Conservation (phyloP, 2,113 vertebrate species). For the Uria aalge region DNA sequence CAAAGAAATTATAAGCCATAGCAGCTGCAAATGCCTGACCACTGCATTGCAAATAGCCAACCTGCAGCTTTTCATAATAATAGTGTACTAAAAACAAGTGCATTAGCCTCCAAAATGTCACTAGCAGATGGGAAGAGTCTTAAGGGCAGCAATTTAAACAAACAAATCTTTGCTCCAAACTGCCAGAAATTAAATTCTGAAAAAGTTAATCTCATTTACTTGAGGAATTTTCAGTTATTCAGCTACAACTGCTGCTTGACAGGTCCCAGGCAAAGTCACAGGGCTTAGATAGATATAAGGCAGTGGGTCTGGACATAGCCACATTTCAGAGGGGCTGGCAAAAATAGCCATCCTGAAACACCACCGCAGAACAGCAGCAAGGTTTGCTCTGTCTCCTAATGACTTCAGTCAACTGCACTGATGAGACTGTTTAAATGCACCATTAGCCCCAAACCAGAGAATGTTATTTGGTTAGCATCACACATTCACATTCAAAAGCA, state of each 20-base stretch:
- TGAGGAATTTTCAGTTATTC: background rate
- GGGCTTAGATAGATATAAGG: background rate
- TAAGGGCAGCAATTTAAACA: background rate
- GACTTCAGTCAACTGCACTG: background rate
- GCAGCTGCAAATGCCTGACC: background rate
- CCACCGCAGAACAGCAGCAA: background rate
- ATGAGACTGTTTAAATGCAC: background rate
- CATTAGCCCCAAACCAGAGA: background rate
- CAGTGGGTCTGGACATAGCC: background rate
- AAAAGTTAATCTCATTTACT: background rate
- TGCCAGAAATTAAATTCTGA: background rate
- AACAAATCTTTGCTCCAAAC: background rate
- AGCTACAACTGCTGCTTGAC: background rate
- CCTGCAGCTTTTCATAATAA: background rate
- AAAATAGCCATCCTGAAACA: background rate
- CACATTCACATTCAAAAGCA: background rate
- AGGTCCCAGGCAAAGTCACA: background rate
- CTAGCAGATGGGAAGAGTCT: background rate
- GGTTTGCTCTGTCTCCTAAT: background rate
- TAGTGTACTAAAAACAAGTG: background rate
- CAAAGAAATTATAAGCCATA: background rate
- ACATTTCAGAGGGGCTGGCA: background rate
- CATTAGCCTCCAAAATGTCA: background rate
- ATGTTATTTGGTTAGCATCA: background rate
- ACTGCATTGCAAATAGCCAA: background rate